A percentile compares a stretch with the other conserved stretches of the same genome.
These are phyloP conservation scores for Aphelocoma californica DNA, from an alignment of 2,797 vertebrate species.

Conservation along the genomic window DNA sequence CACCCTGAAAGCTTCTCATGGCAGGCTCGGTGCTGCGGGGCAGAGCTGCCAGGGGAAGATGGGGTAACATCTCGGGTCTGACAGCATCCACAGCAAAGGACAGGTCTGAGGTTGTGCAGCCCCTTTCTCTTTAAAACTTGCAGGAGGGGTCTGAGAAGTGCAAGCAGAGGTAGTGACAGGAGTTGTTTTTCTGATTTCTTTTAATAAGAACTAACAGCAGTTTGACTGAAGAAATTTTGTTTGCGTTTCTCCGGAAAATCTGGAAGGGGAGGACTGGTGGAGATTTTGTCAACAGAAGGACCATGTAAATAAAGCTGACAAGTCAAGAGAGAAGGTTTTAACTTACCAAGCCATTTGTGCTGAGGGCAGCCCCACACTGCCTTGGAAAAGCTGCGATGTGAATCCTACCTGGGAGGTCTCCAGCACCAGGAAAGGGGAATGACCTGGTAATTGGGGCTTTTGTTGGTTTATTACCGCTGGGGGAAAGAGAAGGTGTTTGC, in stretches of 20 bases:
- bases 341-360: not conserved
- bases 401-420: not conserved
- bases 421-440: not conserved
- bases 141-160: not conserved
- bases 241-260: not conserved
- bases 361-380: not conserved
- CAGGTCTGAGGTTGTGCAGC: not conserved
- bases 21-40: accelerated
- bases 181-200: not conserved
- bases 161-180: not conserved
- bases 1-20: not conserved
- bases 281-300: not conserved
- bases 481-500: not conserved
- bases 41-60: not conserved
- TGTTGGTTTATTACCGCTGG: not conserved
- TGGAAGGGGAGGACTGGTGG: not conserved
- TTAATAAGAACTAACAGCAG: not conserved
- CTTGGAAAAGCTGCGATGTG: not conserved
- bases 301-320: not conserved
- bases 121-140: not conserved
- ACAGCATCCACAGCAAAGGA: not conserved
- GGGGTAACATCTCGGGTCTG: not conserved
- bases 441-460: not conserved
- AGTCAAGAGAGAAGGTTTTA: not conserved
- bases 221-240: not conserved